Conservation (phyloP, 2,888 invertebrate genomes). For the Drosophila algonquin region DNA sequence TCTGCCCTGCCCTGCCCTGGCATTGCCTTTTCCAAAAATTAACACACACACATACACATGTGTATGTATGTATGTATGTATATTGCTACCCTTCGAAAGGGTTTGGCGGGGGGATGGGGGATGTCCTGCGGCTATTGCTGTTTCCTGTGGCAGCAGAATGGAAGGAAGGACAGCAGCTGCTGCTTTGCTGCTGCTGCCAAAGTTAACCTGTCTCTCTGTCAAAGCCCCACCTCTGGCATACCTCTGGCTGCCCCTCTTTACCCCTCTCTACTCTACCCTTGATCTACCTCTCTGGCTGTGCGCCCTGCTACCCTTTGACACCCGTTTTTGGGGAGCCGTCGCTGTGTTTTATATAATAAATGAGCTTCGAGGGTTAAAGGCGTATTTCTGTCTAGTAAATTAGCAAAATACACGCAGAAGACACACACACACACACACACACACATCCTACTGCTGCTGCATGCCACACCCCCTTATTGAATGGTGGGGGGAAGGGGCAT, state of each 20-base stretch:
- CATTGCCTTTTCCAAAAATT: conserved; percentile 53
- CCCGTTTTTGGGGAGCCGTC: conserved; percentile 24
- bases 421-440: conserved; percentile 26
- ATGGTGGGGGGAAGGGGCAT: not conserved
- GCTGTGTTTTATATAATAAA: conserved; percentile 81
- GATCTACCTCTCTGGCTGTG: not conserved
- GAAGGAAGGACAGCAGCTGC: conserved; percentile 48
- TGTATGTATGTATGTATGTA: not conserved
- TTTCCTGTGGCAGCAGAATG: conserved; percentile 42
- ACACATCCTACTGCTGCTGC: not conserved
- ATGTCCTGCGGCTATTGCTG: conserved; percentile 50
- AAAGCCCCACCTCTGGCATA: conserved; percentile 10
- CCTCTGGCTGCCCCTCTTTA: conserved; percentile 3
- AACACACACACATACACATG: conserved; percentile 54
- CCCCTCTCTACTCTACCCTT: not conserved
- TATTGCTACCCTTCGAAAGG: conserved; percentile 59
- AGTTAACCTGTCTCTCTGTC: conserved; percentile 45
- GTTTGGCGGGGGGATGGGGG: conserved; percentile 31
- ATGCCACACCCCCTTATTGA: not conserved
- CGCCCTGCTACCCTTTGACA: conserved; percentile 14
- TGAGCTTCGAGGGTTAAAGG: conserved; percentile 83
- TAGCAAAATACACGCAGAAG: conserved; percentile 80
- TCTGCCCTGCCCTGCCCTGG: conserved; percentile 63
- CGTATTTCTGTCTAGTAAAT: conserved; percentile 83
- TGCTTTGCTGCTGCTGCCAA: conserved; percentile 3